These are phyloP conservation scores for Drosophila kikkawai DNA, from an alignment of 1,140 invertebrate species.

Conservation along the genomic window DNA sequence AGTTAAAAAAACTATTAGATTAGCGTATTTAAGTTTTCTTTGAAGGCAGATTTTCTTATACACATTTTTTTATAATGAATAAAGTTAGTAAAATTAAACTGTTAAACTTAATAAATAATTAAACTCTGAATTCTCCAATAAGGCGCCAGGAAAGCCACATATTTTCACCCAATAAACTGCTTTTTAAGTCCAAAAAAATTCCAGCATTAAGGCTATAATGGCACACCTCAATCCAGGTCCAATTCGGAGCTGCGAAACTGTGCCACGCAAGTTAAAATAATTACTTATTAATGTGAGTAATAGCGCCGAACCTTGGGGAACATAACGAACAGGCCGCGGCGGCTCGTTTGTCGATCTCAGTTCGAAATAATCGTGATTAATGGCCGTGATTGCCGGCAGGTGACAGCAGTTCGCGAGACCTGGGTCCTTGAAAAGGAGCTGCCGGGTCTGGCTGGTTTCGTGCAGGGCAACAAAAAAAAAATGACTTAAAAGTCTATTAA, in stretches of 20 bases:
- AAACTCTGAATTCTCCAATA: neutral
- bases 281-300: slow-evolving; percentile 53
- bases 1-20: neutral
- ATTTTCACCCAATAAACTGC: neutral
- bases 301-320: slow-evolving; percentile 22
- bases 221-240: slow-evolving; percentile 15
- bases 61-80: neutral
- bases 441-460: neutral
- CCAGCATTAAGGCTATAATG: slow-evolving; percentile 2
- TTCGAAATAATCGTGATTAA: slow-evolving; percentile 58
- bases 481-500: slow-evolving; percentile 64
- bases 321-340: slow-evolving; percentile 23
- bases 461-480: slow-evolving; percentile 17
- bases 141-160: neutral
- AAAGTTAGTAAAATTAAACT: neutral
- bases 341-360: slow-evolving; percentile 42
- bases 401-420: slow-evolving; percentile 38
- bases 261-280: slow-evolving; percentile 26
- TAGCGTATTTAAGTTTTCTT: neutral
- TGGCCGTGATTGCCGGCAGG: slow-evolving; percentile 48
- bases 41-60: neutral
- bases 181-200: slow-evolving; percentile 2
- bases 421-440: neutral
- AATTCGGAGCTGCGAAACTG: slow-evolving; percentile 14
- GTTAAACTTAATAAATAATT: too few species aligned